Base-by-base conservation (phyloP, 2,113 vertebrate species). In the Neotoma lepida region DNA sequence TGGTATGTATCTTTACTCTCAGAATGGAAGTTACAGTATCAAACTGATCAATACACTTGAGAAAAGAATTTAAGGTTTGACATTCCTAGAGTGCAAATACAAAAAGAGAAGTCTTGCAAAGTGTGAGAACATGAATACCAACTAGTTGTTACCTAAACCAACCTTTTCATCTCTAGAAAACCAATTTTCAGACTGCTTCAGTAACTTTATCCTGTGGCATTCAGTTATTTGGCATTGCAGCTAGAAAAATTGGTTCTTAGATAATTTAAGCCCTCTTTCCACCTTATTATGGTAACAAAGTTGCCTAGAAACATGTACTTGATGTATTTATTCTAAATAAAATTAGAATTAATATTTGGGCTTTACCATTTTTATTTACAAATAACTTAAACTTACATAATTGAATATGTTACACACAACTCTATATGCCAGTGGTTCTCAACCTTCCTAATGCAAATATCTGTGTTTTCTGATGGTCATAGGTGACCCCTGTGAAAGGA, bases 11-110 rank as follows among this genome's bases (percentile, higher is more conserved):
- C 39, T 97, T 94, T 95, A 64, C 82, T 95, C 39, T 94, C 70
- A 95, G 86, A 91, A 95, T 71, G 68, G 93, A 84, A 84, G n/a
- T 14, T 93, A 61, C 89, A 95, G 71, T 96, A 93, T 89, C 95
- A 92, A 94, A 88, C 49, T 30, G 89, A 91, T 95, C 92, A 89
- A 96, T 96, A 84, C 15, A 80, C 18, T 94, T 82, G 68, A 70
- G 91, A 95, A 95, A 49, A 93, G 56, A 30, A 71, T 76, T 96
- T 78, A 85, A 90, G 56, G 28, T 61, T 70, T 96, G 41, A 6
- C 77, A 33, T 68, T 88, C 30, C 81, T 93, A 70, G 30, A 80
- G 12, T 87, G 13, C 81, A 63, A 54, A 89, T 89, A 18, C 74
- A 10, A 14, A 85, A 74, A 96, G 56, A 58, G 24, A 92, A 51